phyloP scores from a whole-genome alignment of 37 sponge, comb jelly and placozoan genomes.

The Hormiphora californensis region DNA sequence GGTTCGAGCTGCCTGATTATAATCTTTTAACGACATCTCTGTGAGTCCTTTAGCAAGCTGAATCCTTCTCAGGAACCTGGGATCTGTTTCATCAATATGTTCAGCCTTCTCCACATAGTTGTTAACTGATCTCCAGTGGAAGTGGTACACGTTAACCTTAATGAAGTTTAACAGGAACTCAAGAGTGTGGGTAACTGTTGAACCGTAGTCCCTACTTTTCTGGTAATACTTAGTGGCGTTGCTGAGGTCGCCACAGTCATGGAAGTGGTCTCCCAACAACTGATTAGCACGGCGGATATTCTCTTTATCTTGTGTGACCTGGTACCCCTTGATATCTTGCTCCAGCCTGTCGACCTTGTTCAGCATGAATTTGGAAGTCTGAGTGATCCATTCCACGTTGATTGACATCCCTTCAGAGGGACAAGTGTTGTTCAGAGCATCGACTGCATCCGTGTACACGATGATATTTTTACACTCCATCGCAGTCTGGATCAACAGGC shows the following conservation, averaged over 20 bases:
- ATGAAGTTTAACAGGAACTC: conserved; percentile 42
- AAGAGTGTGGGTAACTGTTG: conserved; percentile 2
- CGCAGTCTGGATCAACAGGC: conserved; percentile 32
- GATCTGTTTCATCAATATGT: conserved; percentile 44
- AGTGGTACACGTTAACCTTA: conserved; percentile 32
- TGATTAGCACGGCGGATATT: conserved; percentile 26
- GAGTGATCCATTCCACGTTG: conserved; percentile 50
- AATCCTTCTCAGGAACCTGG: background rate
- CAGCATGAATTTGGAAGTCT: conserved; percentile 37
- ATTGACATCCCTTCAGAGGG: conserved; percentile 44
- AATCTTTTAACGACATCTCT: conserved; percentile 23
- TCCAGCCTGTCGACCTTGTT: conserved; percentile 53
- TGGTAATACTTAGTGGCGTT: conserved; percentile 44
- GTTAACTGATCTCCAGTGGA: conserved; percentile 29
- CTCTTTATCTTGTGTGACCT: conserved; percentile 31
- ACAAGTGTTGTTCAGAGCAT: conserved; percentile 52
- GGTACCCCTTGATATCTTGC: conserved; percentile 31
- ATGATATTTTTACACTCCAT: conserved; percentile 52
- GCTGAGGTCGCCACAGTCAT: conserved; percentile 54
- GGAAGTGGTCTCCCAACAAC: conserved; percentile 54
- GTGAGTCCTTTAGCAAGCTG: conserved; percentile 38
- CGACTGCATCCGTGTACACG: conserved; percentile 45
- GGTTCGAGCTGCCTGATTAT: conserved; percentile 10
- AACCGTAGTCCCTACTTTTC: conserved; percentile 39
- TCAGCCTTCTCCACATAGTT: conserved; percentile 46